Percentiles rank a stretch among this genome's conserved stretches.
These are phyloP conservation scores for Bos indicus DNA, from an alignment of 2,113 vertebrate species.

Conservation along the genomic window DNA sequence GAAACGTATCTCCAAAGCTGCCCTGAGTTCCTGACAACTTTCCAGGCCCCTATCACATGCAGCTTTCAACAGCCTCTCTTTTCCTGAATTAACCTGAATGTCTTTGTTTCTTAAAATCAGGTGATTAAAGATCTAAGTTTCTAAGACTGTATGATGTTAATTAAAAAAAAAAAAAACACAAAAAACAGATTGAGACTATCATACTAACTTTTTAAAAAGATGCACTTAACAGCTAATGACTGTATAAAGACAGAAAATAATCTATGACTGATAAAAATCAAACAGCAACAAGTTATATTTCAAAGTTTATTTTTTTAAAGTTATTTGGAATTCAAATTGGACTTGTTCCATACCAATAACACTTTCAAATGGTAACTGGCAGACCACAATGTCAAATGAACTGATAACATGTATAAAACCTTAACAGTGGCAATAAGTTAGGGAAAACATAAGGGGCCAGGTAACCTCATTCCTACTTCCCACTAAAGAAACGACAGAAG, in stretches of 20 bases:
- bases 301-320: background rate
- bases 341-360: background rate
- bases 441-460: background rate
- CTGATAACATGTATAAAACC: background rate
- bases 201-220: background rate
- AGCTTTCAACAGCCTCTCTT: background rate
- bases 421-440: background rate
- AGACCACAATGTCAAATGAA: background rate
- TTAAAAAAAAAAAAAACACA: background rate
- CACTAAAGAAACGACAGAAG: background rate
- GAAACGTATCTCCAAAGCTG: background rate
- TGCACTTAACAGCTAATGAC: background rate
- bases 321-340: background rate
- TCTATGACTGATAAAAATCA: background rate
- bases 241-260: background rate
- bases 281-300: background rate
- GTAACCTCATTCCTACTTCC: background rate
- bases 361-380: background rate
- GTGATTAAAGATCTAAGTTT: constrained; percentile 13
- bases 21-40: background rate
- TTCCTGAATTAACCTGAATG: constrained; percentile 11
- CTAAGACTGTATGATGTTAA: background rate
- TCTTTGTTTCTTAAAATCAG: constrained; percentile 21
- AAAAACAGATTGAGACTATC: background rate
- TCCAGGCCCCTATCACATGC: background rate